A percentile compares a stretch with the other conserved stretches of the same genome.
phyloP scores from a whole-genome alignment of 2,797 vertebrate genomes.

The Oreonectes daqikongensis region DNA sequence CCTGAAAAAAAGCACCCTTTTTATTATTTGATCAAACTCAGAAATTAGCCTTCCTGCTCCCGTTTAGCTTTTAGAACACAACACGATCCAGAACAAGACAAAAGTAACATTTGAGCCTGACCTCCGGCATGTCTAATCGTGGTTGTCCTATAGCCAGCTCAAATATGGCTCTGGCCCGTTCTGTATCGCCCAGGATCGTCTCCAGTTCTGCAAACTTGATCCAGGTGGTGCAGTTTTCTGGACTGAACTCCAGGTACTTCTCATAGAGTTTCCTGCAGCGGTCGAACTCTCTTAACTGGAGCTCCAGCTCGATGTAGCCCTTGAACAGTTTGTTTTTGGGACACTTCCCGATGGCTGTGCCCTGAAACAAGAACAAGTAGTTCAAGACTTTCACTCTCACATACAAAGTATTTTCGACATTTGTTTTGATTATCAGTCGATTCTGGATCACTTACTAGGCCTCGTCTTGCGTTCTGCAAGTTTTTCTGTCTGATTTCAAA shows the following conservation, averaged over 20 bases:
- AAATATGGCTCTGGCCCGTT: slow-evolving; percentile 89
- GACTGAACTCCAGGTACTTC: slow-evolving; percentile 94
- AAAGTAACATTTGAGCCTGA: slow-evolving; percentile 59
- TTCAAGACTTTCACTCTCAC: not conserved
- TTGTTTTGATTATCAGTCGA: not conserved
- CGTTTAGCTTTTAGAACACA: too few relatives aligned
- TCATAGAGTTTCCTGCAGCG: slow-evolving; percentile 96
- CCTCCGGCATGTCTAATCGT: slow-evolving; percentile 97
- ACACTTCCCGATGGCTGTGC: slow-evolving; percentile 91
- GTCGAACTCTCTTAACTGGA: slow-evolving; percentile 95
- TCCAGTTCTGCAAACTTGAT: slow-evolving; percentile 98
- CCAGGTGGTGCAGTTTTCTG: slow-evolving; percentile 98
- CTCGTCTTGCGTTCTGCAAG: slow-evolving; percentile 85
- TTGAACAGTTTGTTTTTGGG: slow-evolving; percentile 98
- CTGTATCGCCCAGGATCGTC: slow-evolving; percentile 90
- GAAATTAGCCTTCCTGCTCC: too few relatives aligned
- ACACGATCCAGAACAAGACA: too few relatives aligned
- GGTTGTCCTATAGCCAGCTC: slow-evolving; percentile 95
- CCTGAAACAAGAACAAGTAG: slow-evolving; percentile 70
- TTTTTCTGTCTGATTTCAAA: slow-evolving; percentile 99
- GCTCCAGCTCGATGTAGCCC: slow-evolving; percentile 94
- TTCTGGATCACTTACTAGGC: slow-evolving; percentile 79
- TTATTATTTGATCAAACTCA: too few relatives aligned
- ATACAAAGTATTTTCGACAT: not conserved
- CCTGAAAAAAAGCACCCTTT: slow-evolving; percentile 69